These are phyloP conservation scores for Agonopterix alstromeriana DNA, from an alignment of 2,888 invertebrate genomes.

Conservation along the genomic window DNA sequence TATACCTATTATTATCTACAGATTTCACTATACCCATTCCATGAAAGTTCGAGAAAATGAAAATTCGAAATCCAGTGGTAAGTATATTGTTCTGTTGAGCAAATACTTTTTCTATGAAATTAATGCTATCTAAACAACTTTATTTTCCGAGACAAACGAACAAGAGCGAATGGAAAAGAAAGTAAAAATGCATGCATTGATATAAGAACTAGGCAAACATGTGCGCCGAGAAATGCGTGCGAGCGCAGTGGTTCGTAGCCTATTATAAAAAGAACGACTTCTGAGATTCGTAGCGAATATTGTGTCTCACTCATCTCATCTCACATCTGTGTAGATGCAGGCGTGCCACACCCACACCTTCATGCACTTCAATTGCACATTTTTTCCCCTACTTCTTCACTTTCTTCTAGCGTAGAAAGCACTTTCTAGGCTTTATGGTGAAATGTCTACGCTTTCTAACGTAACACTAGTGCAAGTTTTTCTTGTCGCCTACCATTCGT, in stretches of 20 bases:
- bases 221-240: constrained; percentile 51
- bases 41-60: not conserved
- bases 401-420: constrained; percentile 62
- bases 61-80: not conserved
- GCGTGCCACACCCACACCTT: constrained; percentile 32
- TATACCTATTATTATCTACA: too few relatives aligned
- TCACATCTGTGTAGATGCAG: constrained; percentile 3
- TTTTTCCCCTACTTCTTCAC: constrained; percentile 71
- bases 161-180: constrained; percentile 74
- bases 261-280: not conserved
- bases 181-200: constrained; percentile 73
- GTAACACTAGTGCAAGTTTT: constrained; percentile 72
- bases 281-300: constrained; percentile 40
- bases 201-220: constrained; percentile 66
- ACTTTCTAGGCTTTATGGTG: constrained; percentile 74
- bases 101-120: not conserved
- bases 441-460: constrained; percentile 72
- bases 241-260: constrained; percentile 32
- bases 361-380: constrained; percentile 50
- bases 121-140: constrained; percentile 26
- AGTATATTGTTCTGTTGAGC: constrained; percentile 2
- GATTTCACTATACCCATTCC: too few relatives aligned
- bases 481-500: constrained; percentile 52
- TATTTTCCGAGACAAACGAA: constrained; percentile 27
- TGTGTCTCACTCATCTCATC: constrained; percentile 27